These are phyloP conservation scores for Trachythela sp. DNA, from an alignment of 64 coral and sea anemone species.

Conservation along the genomic window DNA sequence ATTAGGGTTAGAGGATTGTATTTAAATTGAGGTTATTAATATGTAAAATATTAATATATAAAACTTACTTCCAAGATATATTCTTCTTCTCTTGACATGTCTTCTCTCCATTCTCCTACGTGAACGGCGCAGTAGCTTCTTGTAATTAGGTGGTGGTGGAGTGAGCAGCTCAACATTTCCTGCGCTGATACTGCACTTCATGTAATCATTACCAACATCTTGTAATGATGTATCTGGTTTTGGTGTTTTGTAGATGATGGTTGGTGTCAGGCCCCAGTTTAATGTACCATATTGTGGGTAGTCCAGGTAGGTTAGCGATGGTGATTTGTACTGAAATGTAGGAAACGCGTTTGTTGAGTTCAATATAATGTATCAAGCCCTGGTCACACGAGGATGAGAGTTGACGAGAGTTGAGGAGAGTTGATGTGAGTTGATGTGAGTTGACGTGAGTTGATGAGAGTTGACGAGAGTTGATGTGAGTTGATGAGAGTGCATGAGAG, in stretches of 20 bases:
- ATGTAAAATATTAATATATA: no score
- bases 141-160: background rate
- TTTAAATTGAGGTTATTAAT: no score
- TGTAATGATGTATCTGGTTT: background rate
- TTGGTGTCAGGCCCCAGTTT: background rate
- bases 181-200: conserved; percentile 1
- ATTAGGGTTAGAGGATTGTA: no score
- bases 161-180: background rate
- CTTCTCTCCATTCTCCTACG: background rate
- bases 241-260: conserved; percentile 22
- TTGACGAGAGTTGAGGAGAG: no score
- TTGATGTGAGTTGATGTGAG: no score
- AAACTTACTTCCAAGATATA: background rate
- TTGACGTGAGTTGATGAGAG: no score
- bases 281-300: background rate
- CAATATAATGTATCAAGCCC: no score
- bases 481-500: no score
- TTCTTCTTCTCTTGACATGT: background rate
- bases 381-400: no score
- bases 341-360: no score
- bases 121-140: background rate
- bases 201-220: background rate
- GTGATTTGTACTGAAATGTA: background rate
- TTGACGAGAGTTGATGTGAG: no score
- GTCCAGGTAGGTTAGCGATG: background rate